Conservation (phyloP, 2,113 vertebrate genomes). For the Ceratotherium simum region DNA sequence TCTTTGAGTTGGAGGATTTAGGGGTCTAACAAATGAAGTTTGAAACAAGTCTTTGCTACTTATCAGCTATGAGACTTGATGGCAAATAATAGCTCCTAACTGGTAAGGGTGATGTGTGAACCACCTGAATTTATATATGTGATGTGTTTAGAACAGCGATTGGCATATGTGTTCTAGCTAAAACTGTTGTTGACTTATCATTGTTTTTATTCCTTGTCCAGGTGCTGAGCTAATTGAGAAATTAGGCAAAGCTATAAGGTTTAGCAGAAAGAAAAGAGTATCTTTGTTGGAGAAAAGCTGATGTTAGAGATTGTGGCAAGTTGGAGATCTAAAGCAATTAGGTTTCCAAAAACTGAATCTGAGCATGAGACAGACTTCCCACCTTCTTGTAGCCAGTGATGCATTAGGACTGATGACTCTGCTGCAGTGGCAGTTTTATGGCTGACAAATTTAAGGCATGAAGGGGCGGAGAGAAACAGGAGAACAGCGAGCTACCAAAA, state of each 20-base stretch:
- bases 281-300: background rate
- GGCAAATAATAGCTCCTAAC: background rate
- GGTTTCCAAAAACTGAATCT: background rate
- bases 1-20: background rate
- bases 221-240: background rate
- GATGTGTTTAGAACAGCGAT: background rate
- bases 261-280: background rate
- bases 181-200: background rate
- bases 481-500: background rate
- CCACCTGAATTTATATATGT: background rate
- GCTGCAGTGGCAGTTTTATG: background rate
- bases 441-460: background rate
- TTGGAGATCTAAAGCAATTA: background rate
- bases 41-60: background rate
- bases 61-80: background rate
- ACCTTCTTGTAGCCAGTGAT: background rate
- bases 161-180: background rate
- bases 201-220: background rate
- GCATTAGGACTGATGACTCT: background rate
- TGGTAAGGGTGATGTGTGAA: background rate
- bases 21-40: background rate
- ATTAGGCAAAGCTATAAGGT: background rate
- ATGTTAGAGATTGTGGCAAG: background rate
- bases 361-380: background rate
- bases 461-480: background rate